Conservation (phyloP, 2,797 vertebrate genomes). For the Dallia pectoralis region DNA sequence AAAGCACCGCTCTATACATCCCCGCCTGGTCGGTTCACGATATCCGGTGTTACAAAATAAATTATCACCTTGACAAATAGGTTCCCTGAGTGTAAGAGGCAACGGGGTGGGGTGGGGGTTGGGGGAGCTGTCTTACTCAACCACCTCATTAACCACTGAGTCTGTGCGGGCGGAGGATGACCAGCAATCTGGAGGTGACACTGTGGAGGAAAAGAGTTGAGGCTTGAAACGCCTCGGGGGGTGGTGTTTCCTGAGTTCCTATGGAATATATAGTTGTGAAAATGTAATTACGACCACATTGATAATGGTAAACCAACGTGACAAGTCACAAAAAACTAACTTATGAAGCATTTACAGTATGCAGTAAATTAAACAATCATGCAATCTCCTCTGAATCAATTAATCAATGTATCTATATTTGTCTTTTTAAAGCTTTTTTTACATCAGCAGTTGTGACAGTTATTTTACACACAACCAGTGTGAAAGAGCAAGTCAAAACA, state of each 20-base stretch:
- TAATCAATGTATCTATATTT: no score
- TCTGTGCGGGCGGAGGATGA: conserved; percentile 42
- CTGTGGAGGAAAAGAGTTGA: conserved; percentile 22
- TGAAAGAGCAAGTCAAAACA: no score
- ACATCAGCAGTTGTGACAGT: no score
- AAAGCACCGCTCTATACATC: conserved; percentile 35
- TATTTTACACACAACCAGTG: no score
- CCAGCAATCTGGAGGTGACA: conserved; percentile 31
- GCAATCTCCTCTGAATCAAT: no score
- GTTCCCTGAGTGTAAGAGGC: conserved; percentile 58
- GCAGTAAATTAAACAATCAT: no score
- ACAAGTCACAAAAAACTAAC: no score
- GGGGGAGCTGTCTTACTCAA: conserved; percentile 61
- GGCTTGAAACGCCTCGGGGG: not conserved
- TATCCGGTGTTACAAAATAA: conserved; percentile 64
- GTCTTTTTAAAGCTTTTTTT: no score
- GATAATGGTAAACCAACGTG: no score
- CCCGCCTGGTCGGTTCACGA: conserved; percentile 36
- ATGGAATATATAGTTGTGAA: conserved; percentile 35
- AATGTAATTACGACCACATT: no score
- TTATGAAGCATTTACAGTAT: no score
- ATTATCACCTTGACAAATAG: conserved; percentile 75
- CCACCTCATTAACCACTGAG: conserved; percentile 61
- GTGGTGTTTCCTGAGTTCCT: not conserved
- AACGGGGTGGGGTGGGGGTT: conserved; percentile 67